Base-by-base conservation (phyloP, 2,113 vertebrate genomes). In the Brachyistius frenatus region DNA sequence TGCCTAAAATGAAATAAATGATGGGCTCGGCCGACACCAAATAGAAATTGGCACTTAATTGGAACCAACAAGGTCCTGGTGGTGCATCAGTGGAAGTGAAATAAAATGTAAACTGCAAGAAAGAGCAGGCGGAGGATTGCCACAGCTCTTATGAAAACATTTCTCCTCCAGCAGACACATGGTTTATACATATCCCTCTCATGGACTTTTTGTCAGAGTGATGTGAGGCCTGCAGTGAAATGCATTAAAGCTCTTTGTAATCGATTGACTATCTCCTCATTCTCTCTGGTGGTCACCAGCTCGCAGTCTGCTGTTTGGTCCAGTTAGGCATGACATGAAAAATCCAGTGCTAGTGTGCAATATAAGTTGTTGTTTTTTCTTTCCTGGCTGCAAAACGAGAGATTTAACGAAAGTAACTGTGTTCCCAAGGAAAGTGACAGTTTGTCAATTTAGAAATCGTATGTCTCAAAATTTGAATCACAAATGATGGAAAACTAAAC, bases 151-250 rank as follows among this genome's bases (percentile, higher is more conserved):
- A 63, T 33, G 53, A 73, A 77, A 82, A 61, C 65, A 66, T 58
- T 72, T 80, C 69, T 84, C 76, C 67, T 74, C 69, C 73, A 67
- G 84, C 70, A 76, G 76, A 81, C 58, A 57, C 64, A 81, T 63
- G 66, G 10, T 84, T 87, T 75, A 73, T 49, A 81, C 71, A 66
- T 66, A 71, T 36, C 56, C 47, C 16, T 64, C 33, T 66, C 31
- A 70, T 68, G 66, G 80, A 80, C 39, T 50, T 79, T 71, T 69
- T 78, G 66, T 70, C 75, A 69, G 55, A 60, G 73, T 70, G 79
- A 71, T 75, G 65, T 80, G 66, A 71, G 78, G 67, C 72, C 70
- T 31, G 62, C 84, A 70, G 78, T 76, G 71, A 88, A 66, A 84
- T 36, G 68, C 64, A 84, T 86, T 79, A 75, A 69, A 68, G 69